A percentile compares a stretch with the other conserved stretches of the same genome.
These are phyloP conservation scores for Chiloscyllium punctatum DNA, from an alignment of 2,797 vertebrate genomes.

Conservation along the genomic window DNA sequence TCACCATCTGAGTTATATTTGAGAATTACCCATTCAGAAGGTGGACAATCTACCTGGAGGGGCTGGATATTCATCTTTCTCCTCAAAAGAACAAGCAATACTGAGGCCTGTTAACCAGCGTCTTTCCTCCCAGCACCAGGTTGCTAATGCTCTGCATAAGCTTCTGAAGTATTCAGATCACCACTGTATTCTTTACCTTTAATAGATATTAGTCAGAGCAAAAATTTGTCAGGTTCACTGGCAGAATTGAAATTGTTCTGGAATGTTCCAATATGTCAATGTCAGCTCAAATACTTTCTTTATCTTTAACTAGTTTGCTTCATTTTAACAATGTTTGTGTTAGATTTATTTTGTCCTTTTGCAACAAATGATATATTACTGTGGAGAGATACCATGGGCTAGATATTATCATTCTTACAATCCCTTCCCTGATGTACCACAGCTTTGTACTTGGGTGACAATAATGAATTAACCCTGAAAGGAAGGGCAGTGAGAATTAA, in stretches of 20 bases:
- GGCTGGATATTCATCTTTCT: not conserved
- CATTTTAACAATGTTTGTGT: not conserved
- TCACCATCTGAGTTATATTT: not conserved
- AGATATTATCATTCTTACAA: not conserved
- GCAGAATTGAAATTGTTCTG: not conserved
- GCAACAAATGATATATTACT: not conserved
- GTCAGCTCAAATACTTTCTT: not conserved
- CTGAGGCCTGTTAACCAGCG: not conserved
- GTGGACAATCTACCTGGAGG: not conserved
- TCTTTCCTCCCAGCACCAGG: not conserved
- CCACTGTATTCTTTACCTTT: not conserved
- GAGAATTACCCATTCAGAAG: not conserved
- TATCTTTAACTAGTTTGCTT: not conserved
- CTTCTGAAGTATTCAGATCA: not conserved
- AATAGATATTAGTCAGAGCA: not conserved
- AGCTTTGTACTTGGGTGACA: not conserved
- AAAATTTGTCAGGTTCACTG: not conserved
- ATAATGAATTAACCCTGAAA: not conserved
- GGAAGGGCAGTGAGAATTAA: not conserved
- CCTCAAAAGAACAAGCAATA: not conserved
- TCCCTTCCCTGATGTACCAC: not conserved
- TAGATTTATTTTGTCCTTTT: not conserved
- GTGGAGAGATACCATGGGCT: not conserved
- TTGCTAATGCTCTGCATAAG: no score
- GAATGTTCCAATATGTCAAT: not conserved